Base-by-base conservation (phyloP, 2,113 vertebrate species). In the Podocnemis expansa region DNA sequence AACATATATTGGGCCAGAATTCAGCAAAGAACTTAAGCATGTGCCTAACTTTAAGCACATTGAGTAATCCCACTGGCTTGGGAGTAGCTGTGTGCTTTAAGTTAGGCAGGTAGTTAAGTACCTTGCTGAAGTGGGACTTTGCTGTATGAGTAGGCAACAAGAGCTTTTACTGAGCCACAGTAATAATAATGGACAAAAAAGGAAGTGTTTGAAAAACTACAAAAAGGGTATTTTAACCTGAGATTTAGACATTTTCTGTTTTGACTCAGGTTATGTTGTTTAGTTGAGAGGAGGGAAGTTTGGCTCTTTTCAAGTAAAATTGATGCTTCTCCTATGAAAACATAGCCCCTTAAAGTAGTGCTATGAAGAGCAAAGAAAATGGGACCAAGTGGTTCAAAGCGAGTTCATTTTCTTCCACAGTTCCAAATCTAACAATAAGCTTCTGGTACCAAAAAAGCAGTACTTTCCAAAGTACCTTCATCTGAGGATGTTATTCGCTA, bases 401-500 rank as follows among this genome's bases (percentile, higher is more conserved):
- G 78, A n/a, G 63, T 70, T 9, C n/a, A 70, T 38, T 70, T 70
- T 38, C 17, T 10, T 70, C n/a, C n/a, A 38, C 60, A 67, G 60
- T 67, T 67, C 16, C 60, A 14, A 84, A 82, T 80, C 78, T 80
- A 91, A 67, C 38, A 82, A 91, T 67, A 85, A 93, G 84, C 45
- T 91, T 47, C 63, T 0, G 1, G 49, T 41, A 91, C 54, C 90
- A 89, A 93, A 90, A 79, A 1, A 0, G 12, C 24, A 41, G 12
- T 31, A 14, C 10, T 88, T 86, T 73, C 54, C 41, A 3, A 67
- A 94, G 49, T 29, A 84, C 41, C 73, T 12, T 21, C 54, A 92
- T 81, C n/a, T 51, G 92, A 95, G 16, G 89, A 82, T 43, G 93
- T 41, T 19, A 47, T 55, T 92, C 88, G 87, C 85, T 89, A 63